These are phyloP conservation scores for Telmatherina bonti DNA, from an alignment of 2,797 vertebrate species.

Conservation along the genomic window DNA sequence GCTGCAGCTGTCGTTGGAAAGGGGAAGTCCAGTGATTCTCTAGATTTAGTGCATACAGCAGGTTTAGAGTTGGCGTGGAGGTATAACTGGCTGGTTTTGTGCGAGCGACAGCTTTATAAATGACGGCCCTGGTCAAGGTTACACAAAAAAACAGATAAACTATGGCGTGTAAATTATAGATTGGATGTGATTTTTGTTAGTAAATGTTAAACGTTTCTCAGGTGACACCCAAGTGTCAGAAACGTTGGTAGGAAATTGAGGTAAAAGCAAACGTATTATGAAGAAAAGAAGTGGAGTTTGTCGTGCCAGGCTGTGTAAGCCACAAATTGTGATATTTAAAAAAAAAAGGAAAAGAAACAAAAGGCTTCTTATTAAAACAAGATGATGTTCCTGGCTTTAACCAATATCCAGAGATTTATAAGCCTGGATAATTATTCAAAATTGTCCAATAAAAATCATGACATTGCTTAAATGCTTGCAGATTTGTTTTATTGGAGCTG, in stretches of 20 bases:
- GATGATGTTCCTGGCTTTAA: slow-evolving; percentile 56
- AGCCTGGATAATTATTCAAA: slow-evolving; percentile 66
- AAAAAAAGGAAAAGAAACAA: slow-evolving; percentile 30
- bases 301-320: slow-evolving; percentile 2
- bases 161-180: too few species aligned
- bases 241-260: background rate
- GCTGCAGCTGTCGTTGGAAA: too few species aligned
- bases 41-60: too few species aligned
- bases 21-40: too few species aligned
- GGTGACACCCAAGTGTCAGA: background rate
- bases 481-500: slow-evolving; percentile 64
- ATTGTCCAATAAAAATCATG: slow-evolving; percentile 69
- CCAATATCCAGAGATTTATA: slow-evolving; percentile 62
- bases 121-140: too few species aligned
- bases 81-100: too few species aligned
- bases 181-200: too few species aligned
- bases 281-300: background rate
- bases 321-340: slow-evolving; percentile 34
- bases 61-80: too few species aligned
- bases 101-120: too few species aligned
- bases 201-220: too few species aligned
- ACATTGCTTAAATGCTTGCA: slow-evolving; percentile 70
- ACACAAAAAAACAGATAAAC: too few species aligned
- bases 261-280: too few species aligned
- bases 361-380: slow-evolving; percentile 49